Conservation (phyloP, 2,113 vertebrate species). For the Oncorhynchus masou region DNA sequence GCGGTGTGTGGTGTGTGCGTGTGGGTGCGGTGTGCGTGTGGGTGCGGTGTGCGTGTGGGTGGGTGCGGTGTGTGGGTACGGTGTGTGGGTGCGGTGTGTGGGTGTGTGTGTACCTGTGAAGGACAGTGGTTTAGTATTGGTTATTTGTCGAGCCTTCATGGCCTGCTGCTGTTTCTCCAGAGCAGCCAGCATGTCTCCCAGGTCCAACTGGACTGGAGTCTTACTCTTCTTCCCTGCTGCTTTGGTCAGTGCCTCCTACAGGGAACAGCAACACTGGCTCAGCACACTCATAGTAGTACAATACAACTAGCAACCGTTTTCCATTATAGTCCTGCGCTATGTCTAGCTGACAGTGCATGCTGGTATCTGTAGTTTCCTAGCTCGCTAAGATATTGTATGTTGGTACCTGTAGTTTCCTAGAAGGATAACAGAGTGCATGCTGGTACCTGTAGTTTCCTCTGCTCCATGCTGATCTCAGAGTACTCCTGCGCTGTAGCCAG, state of each 20-base stretch:
- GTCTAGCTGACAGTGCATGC: background rate
- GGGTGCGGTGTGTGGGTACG: too few relatives aligned
- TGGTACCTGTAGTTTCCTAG: background rate
- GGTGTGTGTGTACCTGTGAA: constrained; percentile 78
- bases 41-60: too few relatives aligned
- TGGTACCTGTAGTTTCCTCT: constrained; percentile 91
- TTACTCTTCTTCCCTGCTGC: constrained; percentile 97
- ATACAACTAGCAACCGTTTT: too few relatives aligned
- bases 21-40: too few relatives aligned
- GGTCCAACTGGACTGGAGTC: constrained; percentile 92
- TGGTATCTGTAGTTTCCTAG: constrained; percentile 73
- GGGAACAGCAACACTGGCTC: background rate
- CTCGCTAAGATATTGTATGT: background rate
- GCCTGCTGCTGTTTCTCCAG: constrained; percentile 96
- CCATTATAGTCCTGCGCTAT: too few relatives aligned
- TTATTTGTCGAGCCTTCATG: constrained; percentile 94
- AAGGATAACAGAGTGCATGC: background rate
- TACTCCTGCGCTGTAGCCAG: constrained; percentile 96
- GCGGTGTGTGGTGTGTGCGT: too few relatives aligned
- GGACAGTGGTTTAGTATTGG: constrained; percentile 91
- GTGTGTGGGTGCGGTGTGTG: too few relatives aligned
- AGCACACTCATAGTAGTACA: too few relatives aligned
- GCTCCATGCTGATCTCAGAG: constrained; percentile 98
- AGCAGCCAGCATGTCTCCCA: constrained; percentile 96
- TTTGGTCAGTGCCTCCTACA: constrained; percentile 92